phyloP scores from a whole-genome alignment of 2,113 vertebrate species.

The Heptranchias perlo region DNA sequence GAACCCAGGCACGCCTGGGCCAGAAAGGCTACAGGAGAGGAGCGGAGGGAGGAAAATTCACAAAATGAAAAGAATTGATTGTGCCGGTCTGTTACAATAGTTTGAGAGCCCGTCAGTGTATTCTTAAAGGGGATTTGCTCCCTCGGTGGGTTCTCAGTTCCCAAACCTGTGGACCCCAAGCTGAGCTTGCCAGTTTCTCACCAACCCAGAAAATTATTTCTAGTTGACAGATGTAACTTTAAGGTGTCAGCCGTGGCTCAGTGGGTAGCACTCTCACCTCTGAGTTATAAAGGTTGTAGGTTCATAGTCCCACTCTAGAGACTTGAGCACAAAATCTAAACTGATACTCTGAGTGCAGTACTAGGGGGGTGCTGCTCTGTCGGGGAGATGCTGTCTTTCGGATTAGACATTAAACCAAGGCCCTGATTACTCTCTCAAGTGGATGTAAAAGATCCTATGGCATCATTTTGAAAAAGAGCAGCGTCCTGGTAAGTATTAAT shows the following conservation, averaged over 20 bases:
- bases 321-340: background rate
- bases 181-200: too few relatives aligned
- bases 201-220: too few relatives aligned
- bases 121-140: background rate
- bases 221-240: too few relatives aligned
- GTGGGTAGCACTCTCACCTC: too few relatives aligned
- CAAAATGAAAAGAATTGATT: background rate
- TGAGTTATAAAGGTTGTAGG: too few relatives aligned
- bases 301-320: background rate
- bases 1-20: background rate
- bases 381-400: background rate
- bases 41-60: background rate
- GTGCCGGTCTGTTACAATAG: background rate
- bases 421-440: background rate
- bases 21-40: background rate
- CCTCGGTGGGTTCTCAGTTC: background rate
- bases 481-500: background rate
- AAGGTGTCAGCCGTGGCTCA: too few relatives aligned
- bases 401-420: background rate
- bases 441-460: background rate
- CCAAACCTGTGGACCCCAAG: too few relatives aligned
- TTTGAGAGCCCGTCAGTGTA: too few relatives aligned
- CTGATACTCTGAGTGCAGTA: background rate
- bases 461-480: background rate
- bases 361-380: background rate